Evolutionary conservation across 2,113 vertebrate genomes (phyloP).

Genomic region (Callocephalon fimbriatum): DNA sequence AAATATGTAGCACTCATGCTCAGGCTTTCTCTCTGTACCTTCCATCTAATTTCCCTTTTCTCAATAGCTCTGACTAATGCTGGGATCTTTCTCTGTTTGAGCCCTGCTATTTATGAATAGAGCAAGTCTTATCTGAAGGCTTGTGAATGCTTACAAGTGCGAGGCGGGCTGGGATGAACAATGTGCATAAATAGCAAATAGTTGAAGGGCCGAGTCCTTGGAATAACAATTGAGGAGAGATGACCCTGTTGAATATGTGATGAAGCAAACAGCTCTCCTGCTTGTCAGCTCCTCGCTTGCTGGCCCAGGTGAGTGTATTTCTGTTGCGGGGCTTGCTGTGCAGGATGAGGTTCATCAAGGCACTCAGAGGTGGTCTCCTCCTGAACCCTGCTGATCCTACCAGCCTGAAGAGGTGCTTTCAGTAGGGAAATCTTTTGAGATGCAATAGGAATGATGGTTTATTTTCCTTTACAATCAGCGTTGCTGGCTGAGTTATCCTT

Average conservation of each 20-base stretch:
- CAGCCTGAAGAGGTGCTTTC: background rate
- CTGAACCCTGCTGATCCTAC: background rate
- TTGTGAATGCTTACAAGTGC: background rate
- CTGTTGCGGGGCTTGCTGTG: background rate
- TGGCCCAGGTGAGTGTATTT: background rate
- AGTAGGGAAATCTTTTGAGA: background rate
- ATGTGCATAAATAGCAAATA: conserved; percentile 3
- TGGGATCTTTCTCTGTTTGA: conserved; percentile 26
- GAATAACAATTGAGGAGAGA: background rate
- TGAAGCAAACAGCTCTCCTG: background rate
- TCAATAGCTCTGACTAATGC: conserved; percentile 36
- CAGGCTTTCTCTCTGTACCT: background rate
- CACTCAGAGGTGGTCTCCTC: background rate
- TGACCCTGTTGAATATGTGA: conserved; percentile 4
- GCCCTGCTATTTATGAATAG: conserved; percentile 23
- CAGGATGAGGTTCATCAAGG: background rate
- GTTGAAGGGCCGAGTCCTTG: fast-evolving
- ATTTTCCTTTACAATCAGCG: background rate
- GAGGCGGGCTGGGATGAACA: background rate
- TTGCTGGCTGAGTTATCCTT: background rate
- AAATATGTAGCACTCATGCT: background rate
- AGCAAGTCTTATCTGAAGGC: conserved; percentile 6
- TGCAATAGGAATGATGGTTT: background rate
- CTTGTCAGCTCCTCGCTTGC: background rate
- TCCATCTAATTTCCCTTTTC: conserved; percentile 39